phyloP scores from a whole-genome alignment of 53 echinoderm and acorn worm species.

The Astropecten irregularis region DNA sequence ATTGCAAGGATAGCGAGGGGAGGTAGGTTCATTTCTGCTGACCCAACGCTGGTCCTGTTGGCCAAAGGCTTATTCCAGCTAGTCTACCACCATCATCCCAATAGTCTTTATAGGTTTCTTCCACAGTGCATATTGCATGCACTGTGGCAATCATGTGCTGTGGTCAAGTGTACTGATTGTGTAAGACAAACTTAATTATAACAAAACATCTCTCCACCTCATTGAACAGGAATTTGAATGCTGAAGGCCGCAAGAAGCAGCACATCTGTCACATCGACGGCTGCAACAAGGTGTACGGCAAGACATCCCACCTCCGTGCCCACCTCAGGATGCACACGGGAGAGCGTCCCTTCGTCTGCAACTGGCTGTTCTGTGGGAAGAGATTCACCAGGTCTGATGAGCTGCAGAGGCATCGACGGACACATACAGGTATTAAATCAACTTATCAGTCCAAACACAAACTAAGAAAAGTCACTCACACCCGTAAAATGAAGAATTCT shows the following conservation, averaged over 20 bases:
- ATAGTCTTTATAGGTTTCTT: too few relatives aligned
- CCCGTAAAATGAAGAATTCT: too few relatives aligned
- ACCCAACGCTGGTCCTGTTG: neutral
- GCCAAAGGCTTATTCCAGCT: too few relatives aligned
- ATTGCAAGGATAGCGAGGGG: constrained; percentile 83
- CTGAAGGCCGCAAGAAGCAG: constrained; percentile 92
- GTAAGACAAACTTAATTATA: too few relatives aligned
- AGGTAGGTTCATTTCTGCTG: neutral
- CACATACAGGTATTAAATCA: constrained; percentile 92
- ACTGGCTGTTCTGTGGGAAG: constrained; percentile 99
- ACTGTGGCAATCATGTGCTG: too few relatives aligned
- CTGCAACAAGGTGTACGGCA: constrained; percentile 93
- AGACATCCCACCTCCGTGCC: constrained; percentile 94
- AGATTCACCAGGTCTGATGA: constrained; percentile 97
- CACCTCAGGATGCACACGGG: constrained; percentile 98
- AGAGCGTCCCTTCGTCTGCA: constrained; percentile 92
- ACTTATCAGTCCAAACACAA: neutral
- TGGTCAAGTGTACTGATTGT: too few relatives aligned
- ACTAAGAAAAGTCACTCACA: too few relatives aligned
- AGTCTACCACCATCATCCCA: too few relatives aligned
- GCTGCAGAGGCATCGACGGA: constrained; percentile 93
- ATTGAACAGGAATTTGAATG: constrained; percentile 37
- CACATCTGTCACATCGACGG: constrained; percentile 92
- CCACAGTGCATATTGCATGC: too few relatives aligned
- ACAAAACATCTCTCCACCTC: too few relatives aligned